Base-by-base conservation (phyloP, 2,113 vertebrate species). In the Syrmaticus mikado region DNA sequence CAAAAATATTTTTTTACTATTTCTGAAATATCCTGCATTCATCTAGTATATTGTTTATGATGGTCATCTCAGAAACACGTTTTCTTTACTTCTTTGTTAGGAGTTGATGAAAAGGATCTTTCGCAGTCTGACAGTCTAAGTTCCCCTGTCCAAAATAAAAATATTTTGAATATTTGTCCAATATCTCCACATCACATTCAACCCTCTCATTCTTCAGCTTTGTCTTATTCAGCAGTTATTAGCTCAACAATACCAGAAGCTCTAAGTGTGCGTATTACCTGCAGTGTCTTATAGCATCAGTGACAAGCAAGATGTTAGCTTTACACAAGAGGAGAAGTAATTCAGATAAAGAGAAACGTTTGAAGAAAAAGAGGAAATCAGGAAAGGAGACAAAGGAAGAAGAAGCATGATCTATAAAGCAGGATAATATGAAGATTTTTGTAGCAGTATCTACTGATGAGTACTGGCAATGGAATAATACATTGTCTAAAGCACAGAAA, bases 241-340 rank as follows among this genome's bases (percentile, higher is more conserved):
- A 19, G 2, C n/a, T n/a, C 41, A 66, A 13, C 15, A 58, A n/a
- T 34, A 70, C 5, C 20, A 36, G 46, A 53, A 70, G 5, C 24
- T 30, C 8, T 32, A 66, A 34, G 13, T 14, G 20, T 4, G 16
- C 8, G 32, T 34, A 27, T 18, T 25, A 89, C 15, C 10, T 4
- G 0, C 12, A 40, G 2, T 18, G 2, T 72, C 28, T 66, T 61
- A 50, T 1, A 72, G 13, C 3, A 71, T 11, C 22, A 27, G 4
- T 57, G 50, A 71, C 27, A 17, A 66, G 8, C 8, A 68, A 41
- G 36, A 41, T 11, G 30, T 13, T 57, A 55, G 48, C n/a, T 58
- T 46, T 60, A 70, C 6, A n/a, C 0, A 0, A 57, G 20, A 46
- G 4, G 4, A 3, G 4, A 58, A 24, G 27, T 32, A 72, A 14